Base-by-base conservation (phyloP, 2,888 invertebrate species). In the Cheilosia urbana region DNA sequence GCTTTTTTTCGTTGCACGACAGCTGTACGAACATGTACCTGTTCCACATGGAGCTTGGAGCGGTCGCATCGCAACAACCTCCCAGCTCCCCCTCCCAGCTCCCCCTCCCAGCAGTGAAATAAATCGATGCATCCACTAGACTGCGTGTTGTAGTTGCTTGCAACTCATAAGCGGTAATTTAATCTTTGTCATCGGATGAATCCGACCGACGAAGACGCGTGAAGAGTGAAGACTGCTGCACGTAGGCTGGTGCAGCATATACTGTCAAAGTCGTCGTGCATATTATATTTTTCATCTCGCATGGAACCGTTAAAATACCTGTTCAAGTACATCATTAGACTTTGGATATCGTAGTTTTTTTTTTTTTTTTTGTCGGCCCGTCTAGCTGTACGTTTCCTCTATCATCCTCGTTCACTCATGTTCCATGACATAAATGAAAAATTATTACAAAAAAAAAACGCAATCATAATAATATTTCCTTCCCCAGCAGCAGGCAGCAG, bases 111-210 rank as follows among this genome's bases (percentile, higher is more conserved):
- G 47, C 30, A 60, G 47, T 58, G 17, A 73, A 57, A 51, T 72
- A 78, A 57, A 78, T 62, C 72, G 55, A 83, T 65, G 63, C 57
- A 73, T 55, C 49, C 47, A 60, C 53, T 40, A 68, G 42, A 45
- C 24, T 42, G 51, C 11, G 62, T 24, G 49, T 55, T 27, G 49
- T 60, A 68, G 58, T 37, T 47, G 62, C 62, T 60, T 66, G 77
- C 51, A 42, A 40, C 60, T 60, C 4, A 37, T 30, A 58, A 66
- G 65, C 60, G 55, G 82, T 78, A 83, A 78, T 73, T 68, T 68
- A 73, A 83, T 78, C 83, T 73, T 75, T 83, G 68, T 83, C 83
- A 79, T 63, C 55, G 51, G 37, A 83, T 73, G 45, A 55, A 66
- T 73, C 66, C 15, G 57, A 66, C 57, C 53, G 53, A 40, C 47